Evolutionary conservation across 2,113 vertebrate species (phyloP), one percentile per base, ranked within the genome.

Genomic region (Neodon shergylaensis): DNA sequence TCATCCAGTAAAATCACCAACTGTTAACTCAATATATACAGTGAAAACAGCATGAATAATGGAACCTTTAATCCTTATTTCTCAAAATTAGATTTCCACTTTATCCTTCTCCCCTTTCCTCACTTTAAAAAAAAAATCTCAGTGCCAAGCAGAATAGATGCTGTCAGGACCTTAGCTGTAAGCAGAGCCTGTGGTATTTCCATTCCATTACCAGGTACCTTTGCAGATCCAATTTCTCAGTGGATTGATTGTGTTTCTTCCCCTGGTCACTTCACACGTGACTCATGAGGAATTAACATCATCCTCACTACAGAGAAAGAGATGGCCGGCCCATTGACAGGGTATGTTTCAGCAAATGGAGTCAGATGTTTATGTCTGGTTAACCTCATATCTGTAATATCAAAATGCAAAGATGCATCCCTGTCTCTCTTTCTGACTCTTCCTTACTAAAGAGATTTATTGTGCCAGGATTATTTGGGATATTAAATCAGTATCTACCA

Each of bases 61-160:
- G 93, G 98, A 98, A 98, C 93, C 98, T 98, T 98, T 98, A 98
- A 98, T 98, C 98, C 98, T 97, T 97, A 96, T 98, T 98, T 98
- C 97, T 98, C 96, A 96, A 98, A 98, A 99, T 98, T 98, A 98
- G 98, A 98, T 98, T 98, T 98, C 97, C 87, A 96, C 94, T 98
- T 98, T 98, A 96, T 97, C 96, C 98, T 96, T 94, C 90, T 96
- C 91, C 63, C 94, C 89, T 96, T 98, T 97, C 97, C 97, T 97
- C 93, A 93, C 92, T 97, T 98, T 98, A 49, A 82, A 97, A 97
- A 77, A 97, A 98, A 68, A 96, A 96, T 95, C 92, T 96, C 88
- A 36, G 76, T 24, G 95, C 96, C 31, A 86, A 95, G 94, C 92
- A 77, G 85, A 2, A 81, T 93, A 96, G 96, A 97, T 0, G 47